Percentiles rank a stretch among this genome's conserved stretches.
These are phyloP conservation scores for Caenorhabditis doughertyi DNA, from an alignment of 2,888 invertebrate species.

Conservation along the genomic window DNA sequence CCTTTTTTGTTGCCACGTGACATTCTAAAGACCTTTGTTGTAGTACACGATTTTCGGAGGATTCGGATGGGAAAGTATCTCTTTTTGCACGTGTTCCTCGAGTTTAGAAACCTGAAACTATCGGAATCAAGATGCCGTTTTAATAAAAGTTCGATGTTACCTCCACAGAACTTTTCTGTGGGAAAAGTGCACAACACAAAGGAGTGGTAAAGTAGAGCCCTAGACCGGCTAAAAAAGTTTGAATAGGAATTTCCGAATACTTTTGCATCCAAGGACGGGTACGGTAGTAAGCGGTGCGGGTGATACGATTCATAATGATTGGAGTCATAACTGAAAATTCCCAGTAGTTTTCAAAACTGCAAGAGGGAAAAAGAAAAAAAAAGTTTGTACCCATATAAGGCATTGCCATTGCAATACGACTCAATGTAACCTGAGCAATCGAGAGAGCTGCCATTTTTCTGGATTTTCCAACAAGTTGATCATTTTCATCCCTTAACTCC, in stretches of 20 bases:
- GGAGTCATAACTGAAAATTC: conserved; percentile 88
- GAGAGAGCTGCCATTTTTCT: conserved; percentile 88
- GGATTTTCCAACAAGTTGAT: conserved; percentile 82
- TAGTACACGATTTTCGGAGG: conserved; percentile 88
- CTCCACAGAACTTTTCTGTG: conserved; percentile 87
- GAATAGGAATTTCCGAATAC: conserved; percentile 69
- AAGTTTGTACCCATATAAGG: conserved; percentile 91
- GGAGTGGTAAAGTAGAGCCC: conserved; percentile 94
- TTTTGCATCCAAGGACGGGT: conserved; percentile 60
- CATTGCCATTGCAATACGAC: conserved; percentile 92
- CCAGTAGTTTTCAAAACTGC: no score
- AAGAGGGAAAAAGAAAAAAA: no score
- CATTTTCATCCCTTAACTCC: conserved; percentile 66
- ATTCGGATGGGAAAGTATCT: conserved; percentile 86
- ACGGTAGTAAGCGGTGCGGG: conserved; percentile 85
- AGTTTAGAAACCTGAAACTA: conserved; percentile 83
- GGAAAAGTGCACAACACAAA: conserved; percentile 94
- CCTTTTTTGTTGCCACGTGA: conserved; percentile 1
- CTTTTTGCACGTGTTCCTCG: conserved; percentile 88
- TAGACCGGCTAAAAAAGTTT: conserved; percentile 75
- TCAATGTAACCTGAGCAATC: conserved; percentile 91
- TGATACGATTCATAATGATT: conserved; percentile 90
- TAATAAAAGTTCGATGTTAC: conserved; percentile 83
- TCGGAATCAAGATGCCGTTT: neutral
- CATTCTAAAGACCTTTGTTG: conserved; percentile 91